Conservation (phyloP, 2,797 vertebrate genomes). For the Sebastes cheni region DNA sequence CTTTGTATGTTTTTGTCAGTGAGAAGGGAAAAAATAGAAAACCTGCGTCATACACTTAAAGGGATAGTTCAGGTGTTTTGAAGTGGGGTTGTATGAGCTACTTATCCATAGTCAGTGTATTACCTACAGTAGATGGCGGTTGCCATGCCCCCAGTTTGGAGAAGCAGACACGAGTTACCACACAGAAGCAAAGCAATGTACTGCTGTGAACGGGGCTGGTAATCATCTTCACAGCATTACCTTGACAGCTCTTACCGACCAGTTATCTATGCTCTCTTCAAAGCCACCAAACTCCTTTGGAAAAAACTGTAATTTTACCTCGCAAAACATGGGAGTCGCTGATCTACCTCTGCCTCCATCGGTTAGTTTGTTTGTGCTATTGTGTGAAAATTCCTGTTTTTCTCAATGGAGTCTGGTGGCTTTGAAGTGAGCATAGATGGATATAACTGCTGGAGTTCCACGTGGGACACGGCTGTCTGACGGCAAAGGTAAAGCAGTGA, state of each 20-base stretch:
- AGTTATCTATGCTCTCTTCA: background rate
- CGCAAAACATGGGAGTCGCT: accelerated
- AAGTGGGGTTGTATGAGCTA: background rate
- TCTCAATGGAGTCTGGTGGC: background rate
- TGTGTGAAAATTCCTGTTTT: background rate
- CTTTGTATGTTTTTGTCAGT: background rate
- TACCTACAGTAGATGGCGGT: background rate
- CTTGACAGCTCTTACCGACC: too few relatives aligned
- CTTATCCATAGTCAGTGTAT: background rate
- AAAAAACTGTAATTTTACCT: too few relatives aligned
- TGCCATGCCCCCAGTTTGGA: background rate
- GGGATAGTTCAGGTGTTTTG: background rate
- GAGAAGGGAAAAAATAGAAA: background rate
- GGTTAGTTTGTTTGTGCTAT: too few relatives aligned
- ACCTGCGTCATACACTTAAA: background rate
- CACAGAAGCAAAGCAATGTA: background rate
- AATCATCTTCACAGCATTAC: too few relatives aligned
- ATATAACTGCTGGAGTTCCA: background rate
- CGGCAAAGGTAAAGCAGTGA: background rate
- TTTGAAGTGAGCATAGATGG: background rate
- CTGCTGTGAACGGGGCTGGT: background rate
- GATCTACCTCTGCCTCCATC: too few relatives aligned
- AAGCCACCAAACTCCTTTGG: background rate
- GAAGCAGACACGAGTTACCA: background rate
- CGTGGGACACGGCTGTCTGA: background rate